Evolutionary conservation across 2,113 vertebrate species (phyloP), one percentile per base, ranked within the genome.

Genomic region (Rhinichthys klamathensis): DNA sequence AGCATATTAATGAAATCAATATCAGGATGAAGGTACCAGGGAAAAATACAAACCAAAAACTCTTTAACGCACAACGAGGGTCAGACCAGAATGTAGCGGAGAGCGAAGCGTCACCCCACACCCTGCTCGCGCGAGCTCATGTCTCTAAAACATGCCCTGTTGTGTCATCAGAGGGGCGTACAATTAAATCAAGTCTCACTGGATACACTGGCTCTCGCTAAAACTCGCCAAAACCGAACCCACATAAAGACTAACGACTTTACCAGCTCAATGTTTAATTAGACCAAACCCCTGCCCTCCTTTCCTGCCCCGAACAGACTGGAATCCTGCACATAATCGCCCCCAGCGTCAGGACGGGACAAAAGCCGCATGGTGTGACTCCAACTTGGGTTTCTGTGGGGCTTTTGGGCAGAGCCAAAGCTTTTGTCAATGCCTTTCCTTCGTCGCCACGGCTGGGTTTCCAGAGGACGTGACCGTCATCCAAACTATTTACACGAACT

Each of bases 241-340:
- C 92, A 94, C 93, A 92, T 90, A 92, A 81, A 86, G 86, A 91
- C 90, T 91, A 89, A 87, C 89, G 91, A 84, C 80, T 85, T 90
- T 86, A 86, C 87, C 86, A 89, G 90, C 88, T 90, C 87, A 46
- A 79, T 79, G 79, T 83, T 84, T 87, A 91, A 92, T 93, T 90
- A 93, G 41, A 23, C 80, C 74, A 83, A 85, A 88, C 84, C 77
- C 77, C 77, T 80, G 77, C 13, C 58, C 78, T 80, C 38, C 78
- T 63, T 65, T 80, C 56, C 78, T 65, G 58, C 78, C 78, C 78
- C n/a, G 35, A 25, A 79, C 78, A 80, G 60, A 80, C 76, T 16
- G 56, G n/a, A 44, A 79, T 25, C 56, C 76, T 4, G 56, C 32
- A 41, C 76, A 79, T n/a, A 78, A 79, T 61, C 32, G 25, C 54